Conservation (phyloP, 2,888 invertebrate genomes). For the Phlogophora meticulosa region DNA sequence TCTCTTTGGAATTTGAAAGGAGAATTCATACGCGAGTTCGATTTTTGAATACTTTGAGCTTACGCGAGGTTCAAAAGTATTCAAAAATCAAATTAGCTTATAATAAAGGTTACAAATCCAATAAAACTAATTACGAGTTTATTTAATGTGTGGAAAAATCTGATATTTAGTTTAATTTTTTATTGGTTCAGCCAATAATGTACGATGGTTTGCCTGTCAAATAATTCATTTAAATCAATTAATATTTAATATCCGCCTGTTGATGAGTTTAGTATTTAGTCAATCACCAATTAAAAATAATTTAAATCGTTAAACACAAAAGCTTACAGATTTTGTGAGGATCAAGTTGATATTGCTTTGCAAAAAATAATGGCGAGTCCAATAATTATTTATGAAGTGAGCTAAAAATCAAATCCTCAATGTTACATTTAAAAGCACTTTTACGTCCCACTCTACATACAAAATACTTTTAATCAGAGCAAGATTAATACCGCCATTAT, state of each 20-base stretch:
- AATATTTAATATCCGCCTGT: constrained; percentile 7
- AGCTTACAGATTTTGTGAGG: not conserved
- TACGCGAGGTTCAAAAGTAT: no score
- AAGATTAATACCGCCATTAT: not conserved
- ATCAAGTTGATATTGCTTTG: not conserved
- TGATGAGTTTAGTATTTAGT: constrained; percentile 29
- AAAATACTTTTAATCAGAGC: constrained; percentile 1
- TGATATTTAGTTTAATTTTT: constrained; percentile 33
- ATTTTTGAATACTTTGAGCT: constrained; percentile 30
- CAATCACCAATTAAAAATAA: constrained; percentile 17
- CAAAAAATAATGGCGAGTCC: no score
- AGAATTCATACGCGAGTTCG: not conserved
- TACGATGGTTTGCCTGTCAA: constrained; percentile 33
- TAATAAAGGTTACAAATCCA: constrained; percentile 32
- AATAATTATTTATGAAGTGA: no score
- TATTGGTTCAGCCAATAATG: constrained; percentile 3
- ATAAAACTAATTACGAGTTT: constrained; percentile 31
- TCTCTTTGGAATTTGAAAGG: constrained; percentile 47
- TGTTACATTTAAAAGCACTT: no score
- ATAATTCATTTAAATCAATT: constrained; percentile 51
- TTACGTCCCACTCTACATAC: no score
- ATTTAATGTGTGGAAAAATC: constrained; percentile 22
- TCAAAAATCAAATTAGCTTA: no score
- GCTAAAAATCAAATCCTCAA: no score
- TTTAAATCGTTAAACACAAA: not conserved